phyloP scores from a whole-genome alignment of 2,888 invertebrate genomes.

The Nephrocerus scutellatus region DNA sequence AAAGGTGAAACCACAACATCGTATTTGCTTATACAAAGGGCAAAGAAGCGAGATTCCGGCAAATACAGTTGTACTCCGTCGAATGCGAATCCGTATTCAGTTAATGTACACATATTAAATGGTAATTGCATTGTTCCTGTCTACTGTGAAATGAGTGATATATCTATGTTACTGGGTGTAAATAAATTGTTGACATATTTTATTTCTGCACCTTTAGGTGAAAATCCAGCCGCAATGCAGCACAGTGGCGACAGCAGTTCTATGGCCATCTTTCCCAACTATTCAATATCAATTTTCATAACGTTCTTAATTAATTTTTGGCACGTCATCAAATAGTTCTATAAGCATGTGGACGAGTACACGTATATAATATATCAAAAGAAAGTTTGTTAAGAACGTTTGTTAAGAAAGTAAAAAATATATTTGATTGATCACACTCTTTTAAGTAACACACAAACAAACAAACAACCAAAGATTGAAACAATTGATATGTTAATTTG shows the following conservation, averaged over 20 bases:
- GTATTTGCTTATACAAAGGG: conserved; percentile 68
- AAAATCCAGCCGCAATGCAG: conserved; percentile 22
- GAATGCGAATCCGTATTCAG: conserved; percentile 71
- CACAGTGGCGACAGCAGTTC: conserved; percentile 19
- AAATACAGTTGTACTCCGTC: conserved; percentile 75
- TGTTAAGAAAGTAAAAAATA: no score
- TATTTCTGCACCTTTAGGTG: conserved; percentile 7
- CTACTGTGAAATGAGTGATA: not conserved
- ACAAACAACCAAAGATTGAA: no score
- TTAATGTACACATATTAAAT: conserved; percentile 72
- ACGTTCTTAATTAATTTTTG: no score
- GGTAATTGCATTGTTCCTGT: conserved; percentile 52
- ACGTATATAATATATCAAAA: no score
- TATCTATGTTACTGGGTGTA: no score
- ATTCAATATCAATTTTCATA: no score
- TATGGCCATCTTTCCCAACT: conserved; percentile 11
- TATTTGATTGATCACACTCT: no score
- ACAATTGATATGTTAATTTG: no score
- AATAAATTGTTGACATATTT: not conserved
- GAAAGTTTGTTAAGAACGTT: no score
- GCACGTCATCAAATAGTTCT: no score
- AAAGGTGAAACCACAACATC: conserved; percentile 77
- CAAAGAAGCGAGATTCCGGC: conserved; percentile 67
- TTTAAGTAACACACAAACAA: no score
- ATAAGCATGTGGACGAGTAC: no score